A percentile compares a stretch with the other conserved stretches of the same genome.
Conservation (phyloP, 2,797 vertebrate species). For the Pangasius larnaudii region DNA sequence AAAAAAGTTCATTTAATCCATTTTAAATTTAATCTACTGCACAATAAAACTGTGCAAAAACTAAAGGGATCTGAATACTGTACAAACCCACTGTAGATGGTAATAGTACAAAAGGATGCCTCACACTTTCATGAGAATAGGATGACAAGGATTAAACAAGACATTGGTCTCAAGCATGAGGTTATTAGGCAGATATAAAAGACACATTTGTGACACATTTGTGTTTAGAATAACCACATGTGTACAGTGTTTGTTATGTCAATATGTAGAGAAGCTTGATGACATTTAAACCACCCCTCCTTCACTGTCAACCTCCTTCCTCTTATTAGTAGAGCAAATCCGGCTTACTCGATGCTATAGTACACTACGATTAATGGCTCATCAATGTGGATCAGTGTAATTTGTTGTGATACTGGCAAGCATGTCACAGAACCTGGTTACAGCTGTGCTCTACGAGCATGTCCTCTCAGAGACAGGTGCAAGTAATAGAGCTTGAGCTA, state of each 20-base stretch:
- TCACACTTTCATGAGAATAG: neutral
- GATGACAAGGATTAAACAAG: neutral
- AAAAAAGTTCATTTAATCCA: neutral
- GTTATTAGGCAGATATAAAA: neutral
- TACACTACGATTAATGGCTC: conserved; percentile 69
- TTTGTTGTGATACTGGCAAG: conserved; percentile 64
- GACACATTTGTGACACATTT: neutral
- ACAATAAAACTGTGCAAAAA: neutral
- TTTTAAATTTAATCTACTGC: neutral
- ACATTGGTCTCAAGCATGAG: neutral
- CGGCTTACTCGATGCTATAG: conserved; percentile 68
- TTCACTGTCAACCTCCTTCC: conserved; percentile 45
- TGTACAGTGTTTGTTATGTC: conserved; percentile 20
- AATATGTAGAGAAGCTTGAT: conserved; percentile 27
- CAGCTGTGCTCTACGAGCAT: conserved; percentile 41
- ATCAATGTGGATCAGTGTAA: conserved; percentile 75
- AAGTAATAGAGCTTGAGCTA: neutral
- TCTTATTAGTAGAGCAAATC: conserved; percentile 69
- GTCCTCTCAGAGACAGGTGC: conserved; percentile 56
- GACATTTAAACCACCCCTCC: conserved; percentile 43
- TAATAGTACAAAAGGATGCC: neutral
- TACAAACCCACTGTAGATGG: neutral
- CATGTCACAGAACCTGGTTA: conserved; percentile 49
- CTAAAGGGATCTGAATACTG: neutral
- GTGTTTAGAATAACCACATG: neutral